These are phyloP conservation scores for Myripristis murdjan DNA, from an alignment of 2,797 vertebrate species.

Conservation along the genomic window DNA sequence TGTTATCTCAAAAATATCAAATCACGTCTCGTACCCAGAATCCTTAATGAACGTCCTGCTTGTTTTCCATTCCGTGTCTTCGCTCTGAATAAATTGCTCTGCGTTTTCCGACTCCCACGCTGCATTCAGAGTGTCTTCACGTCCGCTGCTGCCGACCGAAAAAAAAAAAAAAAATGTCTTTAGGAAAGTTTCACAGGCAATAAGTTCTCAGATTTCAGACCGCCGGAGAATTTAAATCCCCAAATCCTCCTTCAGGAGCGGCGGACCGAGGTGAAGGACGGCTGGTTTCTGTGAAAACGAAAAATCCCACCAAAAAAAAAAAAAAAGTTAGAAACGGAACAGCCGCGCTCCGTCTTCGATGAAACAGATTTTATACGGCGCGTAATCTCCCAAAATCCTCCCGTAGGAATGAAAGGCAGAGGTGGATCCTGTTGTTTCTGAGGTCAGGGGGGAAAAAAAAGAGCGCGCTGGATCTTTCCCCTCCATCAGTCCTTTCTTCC, in stretches of 20 bases:
- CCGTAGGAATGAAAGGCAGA: not conserved
- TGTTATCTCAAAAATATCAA: too few relatives aligned
- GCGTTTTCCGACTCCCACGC: not conserved
- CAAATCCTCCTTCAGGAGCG: slow-evolving; percentile 3
- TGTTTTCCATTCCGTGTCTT: too few relatives aligned
- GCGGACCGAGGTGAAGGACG: too few relatives aligned
- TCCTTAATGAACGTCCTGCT: too few relatives aligned
- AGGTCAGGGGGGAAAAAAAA: not conserved
- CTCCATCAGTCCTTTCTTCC: not conserved
- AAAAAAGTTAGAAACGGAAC: too few relatives aligned
- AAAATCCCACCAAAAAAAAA: too few relatives aligned
- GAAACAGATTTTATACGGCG: too few relatives aligned
- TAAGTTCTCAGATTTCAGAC: too few relatives aligned
- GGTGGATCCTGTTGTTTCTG: slow-evolving; percentile 12
- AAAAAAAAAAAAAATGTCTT: not conserved
- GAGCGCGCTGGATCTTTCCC: slow-evolving; percentile 1
- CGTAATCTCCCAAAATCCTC: not conserved
- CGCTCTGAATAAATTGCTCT: not conserved
- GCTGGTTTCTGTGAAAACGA: too few relatives aligned
- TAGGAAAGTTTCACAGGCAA: too few relatives aligned
- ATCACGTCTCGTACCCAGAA: too few relatives aligned
- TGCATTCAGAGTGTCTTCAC: slow-evolving; percentile 6
- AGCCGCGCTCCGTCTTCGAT: too few relatives aligned
- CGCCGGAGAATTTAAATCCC: slow-evolving; percentile 7
- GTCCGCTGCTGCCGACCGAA: not conserved